phyloP scores from a whole-genome alignment of 2,888 invertebrate genomes.

The Seira sanloemensis region DNA sequence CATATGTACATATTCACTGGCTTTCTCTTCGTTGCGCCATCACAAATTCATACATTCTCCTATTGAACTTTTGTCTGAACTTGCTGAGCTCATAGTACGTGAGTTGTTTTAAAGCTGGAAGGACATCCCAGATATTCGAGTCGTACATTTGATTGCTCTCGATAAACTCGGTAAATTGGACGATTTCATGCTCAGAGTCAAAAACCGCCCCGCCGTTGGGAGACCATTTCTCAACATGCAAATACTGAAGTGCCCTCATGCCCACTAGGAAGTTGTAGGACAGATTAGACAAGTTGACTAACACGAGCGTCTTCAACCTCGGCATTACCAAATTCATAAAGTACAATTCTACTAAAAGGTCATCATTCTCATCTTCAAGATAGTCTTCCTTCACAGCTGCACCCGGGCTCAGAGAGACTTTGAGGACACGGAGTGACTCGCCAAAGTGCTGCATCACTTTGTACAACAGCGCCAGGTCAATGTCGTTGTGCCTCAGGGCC shows the following conservation, averaged over 20 bases:
- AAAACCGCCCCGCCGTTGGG: neutral
- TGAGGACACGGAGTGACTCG: slow-evolving; percentile 21
- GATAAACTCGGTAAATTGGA: neutral
- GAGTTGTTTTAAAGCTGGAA: slow-evolving; percentile 12
- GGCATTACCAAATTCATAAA: neutral
- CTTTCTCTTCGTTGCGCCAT: neutral
- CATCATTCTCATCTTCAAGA: neutral
- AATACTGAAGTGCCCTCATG: slow-evolving; percentile 18
- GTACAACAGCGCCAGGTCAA: neutral
- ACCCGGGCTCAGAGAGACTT: slow-evolving; percentile 3
- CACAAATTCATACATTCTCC: neutral
- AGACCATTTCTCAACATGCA: slow-evolving; percentile 28
- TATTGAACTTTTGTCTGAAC: neutral
- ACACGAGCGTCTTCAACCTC: slow-evolving; percentile 1
- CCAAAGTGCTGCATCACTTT: neutral
- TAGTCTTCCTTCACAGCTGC: neutral
- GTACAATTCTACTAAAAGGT: neutral
- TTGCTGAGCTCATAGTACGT: slow-evolving; percentile 6
- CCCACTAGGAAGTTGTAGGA: slow-evolving; percentile 1
- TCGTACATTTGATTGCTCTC: neutral
- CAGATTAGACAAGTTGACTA: slow-evolving; percentile 15
- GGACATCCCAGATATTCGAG: neutral
- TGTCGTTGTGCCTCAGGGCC: neutral
- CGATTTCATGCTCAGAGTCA: neutral
- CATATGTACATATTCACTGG: no score